Base-by-base conservation (phyloP, 1,140 invertebrate species). In the Cecropterus lyciades region DNA sequence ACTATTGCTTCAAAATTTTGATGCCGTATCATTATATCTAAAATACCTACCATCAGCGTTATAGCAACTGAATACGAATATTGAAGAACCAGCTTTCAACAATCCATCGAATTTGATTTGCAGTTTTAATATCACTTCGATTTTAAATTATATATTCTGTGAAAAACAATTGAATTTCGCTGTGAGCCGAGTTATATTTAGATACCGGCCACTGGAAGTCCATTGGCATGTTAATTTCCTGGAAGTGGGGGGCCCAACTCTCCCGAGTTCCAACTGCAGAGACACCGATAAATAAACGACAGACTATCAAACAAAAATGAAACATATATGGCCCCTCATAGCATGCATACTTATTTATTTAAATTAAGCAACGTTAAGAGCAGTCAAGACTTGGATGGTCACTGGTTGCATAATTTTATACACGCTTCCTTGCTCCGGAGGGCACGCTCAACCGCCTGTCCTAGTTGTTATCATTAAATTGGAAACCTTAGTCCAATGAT, bases 151-250 rank as follows among this genome's bases (percentile, higher is more conserved):
- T n/a, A 43, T 9, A 14, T 33, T 20, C 7, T 49, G 27, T 20
- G 17, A 15, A 9, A 20, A 56, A 11, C 13, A 6, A 57, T 57
- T 45, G 24, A 46, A 59, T 46, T 57, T 57, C 13, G 9, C 8
- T 57, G 9, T 0, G 14, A 46, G 13, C 14, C 9, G 8, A 59
- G 10, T 63, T 30, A 30, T 17, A 63, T 51, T 43, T 57, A 8
- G 16, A 57, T 37, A 55, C 9, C 9, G 51, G 8, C 51, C 51
- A 53, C 51, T 53, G 14, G 14, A 40, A 9, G n/a, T 13, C 15
- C 30, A 53, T 55, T 55, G 64, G 71, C 74, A 73, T 63, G 46
- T 76, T 76, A 71, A 79, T 79, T 76, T 79, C 77, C 73, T 72
- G 60, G 45, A 65, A 51, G 51, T 30, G 30, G 15, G 45, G 37